phyloP scores from a whole-genome alignment of 2,113 vertebrate genomes.

The Morone chrysops region DNA sequence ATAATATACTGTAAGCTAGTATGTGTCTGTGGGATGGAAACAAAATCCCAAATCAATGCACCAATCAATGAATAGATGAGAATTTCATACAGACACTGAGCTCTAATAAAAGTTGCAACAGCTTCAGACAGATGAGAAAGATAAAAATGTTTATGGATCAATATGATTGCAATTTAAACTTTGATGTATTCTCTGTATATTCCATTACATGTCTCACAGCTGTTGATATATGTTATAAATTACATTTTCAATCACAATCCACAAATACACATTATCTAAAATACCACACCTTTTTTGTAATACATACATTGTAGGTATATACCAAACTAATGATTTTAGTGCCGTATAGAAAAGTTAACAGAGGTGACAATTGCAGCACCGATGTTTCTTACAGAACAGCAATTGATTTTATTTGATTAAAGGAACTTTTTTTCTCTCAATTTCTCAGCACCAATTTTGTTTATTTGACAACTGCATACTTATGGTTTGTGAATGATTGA shows the following conservation, averaged over 20 bases:
- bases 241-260: neutral
- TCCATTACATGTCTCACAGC: neutral
- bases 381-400: neutral
- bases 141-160: neutral
- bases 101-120: conserved; percentile 25
- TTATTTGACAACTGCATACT: neutral
- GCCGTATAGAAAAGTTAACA: neutral
- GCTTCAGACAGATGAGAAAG: conserved; percentile 1
- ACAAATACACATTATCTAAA: neutral
- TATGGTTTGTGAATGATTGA: too few species aligned
- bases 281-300: neutral
- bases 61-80: conserved; percentile 29
- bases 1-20: neutral
- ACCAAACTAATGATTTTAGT: too few species aligned
- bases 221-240: neutral
- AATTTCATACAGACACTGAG: neutral
- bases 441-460: neutral
- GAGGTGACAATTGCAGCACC: conserved; percentile 1
- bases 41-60: neutral
- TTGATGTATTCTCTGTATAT: neutral
- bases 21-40: conserved; percentile 14
- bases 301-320: neutral
- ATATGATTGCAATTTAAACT: conserved; percentile 19
- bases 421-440: neutral
- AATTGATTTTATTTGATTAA: conserved; percentile 9